Percentiles rank a stretch among this genome's conserved stretches.
Conservation (phyloP, 2,888 invertebrate genomes). For the Diarsia brunnea region DNA sequence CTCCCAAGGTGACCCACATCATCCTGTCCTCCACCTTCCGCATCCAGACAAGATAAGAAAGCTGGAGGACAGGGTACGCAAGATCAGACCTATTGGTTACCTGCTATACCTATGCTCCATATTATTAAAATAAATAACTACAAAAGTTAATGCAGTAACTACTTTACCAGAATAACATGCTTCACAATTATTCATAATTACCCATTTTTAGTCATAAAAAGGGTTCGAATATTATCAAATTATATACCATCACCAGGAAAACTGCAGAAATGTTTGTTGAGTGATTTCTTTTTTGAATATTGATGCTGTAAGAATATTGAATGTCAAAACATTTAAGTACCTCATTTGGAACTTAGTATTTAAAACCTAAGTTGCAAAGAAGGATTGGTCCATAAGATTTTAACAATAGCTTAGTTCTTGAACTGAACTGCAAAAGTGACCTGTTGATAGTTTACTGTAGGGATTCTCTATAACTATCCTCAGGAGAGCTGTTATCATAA, state of each 20-base stretch:
- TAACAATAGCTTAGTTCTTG: neutral
- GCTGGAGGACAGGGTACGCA: neutral
- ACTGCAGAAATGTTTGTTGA: neutral
- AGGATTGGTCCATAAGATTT: neutral
- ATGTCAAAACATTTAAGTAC: neutral
- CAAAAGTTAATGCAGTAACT: neutral
- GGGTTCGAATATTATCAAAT: neutral
- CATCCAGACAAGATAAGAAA: neutral
- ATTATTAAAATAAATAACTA: neutral
- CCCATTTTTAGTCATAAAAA: neutral
- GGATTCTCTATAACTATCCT: neutral
- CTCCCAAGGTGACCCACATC: neutral
- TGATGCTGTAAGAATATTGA: neutral
- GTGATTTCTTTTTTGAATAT: neutral
- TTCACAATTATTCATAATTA: neutral
- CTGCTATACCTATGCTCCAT: too few relatives aligned
- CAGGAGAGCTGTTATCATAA: neutral
- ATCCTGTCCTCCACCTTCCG: neutral
- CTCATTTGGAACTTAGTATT: neutral
- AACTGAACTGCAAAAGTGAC: neutral
- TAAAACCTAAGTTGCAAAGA: neutral
- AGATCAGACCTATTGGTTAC: neutral
- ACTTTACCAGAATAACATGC: too few relatives aligned
- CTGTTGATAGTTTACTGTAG: neutral
- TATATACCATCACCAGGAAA: neutral